Base-by-base conservation (phyloP, 2,888 invertebrate species). In the Leptogaster cylindrica region DNA sequence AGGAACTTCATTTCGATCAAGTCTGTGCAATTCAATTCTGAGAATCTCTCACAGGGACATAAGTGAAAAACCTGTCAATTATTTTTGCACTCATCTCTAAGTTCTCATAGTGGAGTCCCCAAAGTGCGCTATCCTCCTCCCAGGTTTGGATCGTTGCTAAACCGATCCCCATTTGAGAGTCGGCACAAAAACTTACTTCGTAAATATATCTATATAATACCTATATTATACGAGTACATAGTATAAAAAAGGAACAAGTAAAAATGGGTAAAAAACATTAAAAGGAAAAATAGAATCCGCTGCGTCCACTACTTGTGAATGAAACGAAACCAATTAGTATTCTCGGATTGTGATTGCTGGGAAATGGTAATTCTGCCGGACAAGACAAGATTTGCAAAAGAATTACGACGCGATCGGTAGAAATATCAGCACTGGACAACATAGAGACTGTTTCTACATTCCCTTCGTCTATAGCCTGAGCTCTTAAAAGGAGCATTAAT, bases 341-440 rank as follows among this genome's bases (percentile, higher is more conserved):
- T 77, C 78, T 75, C 73, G 74, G 79, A 79, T 79, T 77, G 78
- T 76, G 78, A 78, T 78, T 77, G 76, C 74, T 78, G 75, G 76
- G 76, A 79, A 78, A 78, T 78, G 78, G 77, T 78, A 78, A 78
- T 78, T 77, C 72, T 66, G 70, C 64, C 55, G 52, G 33, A 41
- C 61, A 44, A 61, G 61, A 55, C 55, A 20, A 39, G 55, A 55
- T 55, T 55, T 55, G 55, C 55, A 55, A 33, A 55, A 36, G 61
- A 61, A 44, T 28, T 61, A 44, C 61, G 41, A 61, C 61, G 61
- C 61, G 61, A 61, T 61, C 28, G 12, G 61, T 28, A 61, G 27
- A 27, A 61, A 61, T 44, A 61, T 44, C 27, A 44, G 61, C 61
- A 27, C 27, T 25, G 44, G 12, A 61, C 55, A 55, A 55, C 36